Evolutionary conservation across 1,140 invertebrate genomes (phyloP).

Genomic region (Nixonia krombeini): DNA sequence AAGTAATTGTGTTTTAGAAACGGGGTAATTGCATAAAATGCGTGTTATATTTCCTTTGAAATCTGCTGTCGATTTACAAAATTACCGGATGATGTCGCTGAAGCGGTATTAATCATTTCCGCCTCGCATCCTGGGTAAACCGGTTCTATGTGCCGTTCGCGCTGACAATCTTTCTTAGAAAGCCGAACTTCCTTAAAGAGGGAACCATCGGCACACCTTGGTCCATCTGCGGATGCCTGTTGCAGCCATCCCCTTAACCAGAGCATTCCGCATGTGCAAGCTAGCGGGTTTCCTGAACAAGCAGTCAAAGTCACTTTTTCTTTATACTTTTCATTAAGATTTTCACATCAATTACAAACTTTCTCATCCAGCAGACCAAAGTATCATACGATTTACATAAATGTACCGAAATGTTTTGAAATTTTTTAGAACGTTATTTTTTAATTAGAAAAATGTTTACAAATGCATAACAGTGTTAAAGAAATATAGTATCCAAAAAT

Average conservation of each 20-base stretch:
- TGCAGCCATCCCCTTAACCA: constrained; percentile 88
- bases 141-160: constrained; percentile 71
- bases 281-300: constrained; percentile 81
- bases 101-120: constrained; percentile 71
- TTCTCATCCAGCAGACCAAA: no score
- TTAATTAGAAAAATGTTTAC: no score
- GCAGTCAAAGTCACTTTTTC: neutral
- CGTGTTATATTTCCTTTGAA: no score
- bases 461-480: no score
- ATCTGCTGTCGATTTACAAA: neutral
- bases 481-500: no score
- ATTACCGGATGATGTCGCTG: constrained; percentile 60
- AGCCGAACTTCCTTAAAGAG: constrained; percentile 80
- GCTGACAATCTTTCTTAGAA: constrained; percentile 77
- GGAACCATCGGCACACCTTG: constrained; percentile 82
- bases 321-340: neutral
- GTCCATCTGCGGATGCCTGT: constrained; percentile 79
- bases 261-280: constrained; percentile 83
- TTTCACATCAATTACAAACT: constrained; percentile 2
- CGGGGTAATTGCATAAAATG: no score
- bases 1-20: no score
- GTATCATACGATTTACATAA: no score
- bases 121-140: constrained; percentile 77
- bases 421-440: no score
- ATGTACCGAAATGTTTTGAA: no score